Evolutionary conservation across 2,888 invertebrate genomes (phyloP).

Genomic region (Sthenelais limicola): DNA sequence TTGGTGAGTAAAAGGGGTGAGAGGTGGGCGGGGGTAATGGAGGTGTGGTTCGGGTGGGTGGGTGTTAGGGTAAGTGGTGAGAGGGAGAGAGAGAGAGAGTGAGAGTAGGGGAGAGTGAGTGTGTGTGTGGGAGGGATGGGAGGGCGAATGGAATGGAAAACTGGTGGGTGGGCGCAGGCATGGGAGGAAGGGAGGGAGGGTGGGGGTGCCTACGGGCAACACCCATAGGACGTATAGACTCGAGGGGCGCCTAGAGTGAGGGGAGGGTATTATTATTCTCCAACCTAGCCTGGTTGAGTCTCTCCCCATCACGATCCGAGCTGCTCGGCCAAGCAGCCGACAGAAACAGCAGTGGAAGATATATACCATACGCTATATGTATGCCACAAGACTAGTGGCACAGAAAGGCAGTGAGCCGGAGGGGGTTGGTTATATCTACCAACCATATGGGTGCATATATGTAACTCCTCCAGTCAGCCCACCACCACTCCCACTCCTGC

Average conservation of each 20-base stretch:
- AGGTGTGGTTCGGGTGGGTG: too few species aligned
- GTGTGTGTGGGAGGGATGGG: not conserved
- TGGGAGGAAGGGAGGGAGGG: slow-evolving; percentile 3
- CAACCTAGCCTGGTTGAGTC: too few species aligned
- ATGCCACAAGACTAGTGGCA: not conserved
- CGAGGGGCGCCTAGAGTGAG: too few species aligned
- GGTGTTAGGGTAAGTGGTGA: too few species aligned
- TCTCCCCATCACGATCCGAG: too few species aligned
- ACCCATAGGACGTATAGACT: not conserved
- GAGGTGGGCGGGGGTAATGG: not conserved
- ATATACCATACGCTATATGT: too few species aligned
- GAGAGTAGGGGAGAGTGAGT: too few species aligned
- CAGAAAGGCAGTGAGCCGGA: not conserved
- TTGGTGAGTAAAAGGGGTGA: not conserved
- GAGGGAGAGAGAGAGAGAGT: too few species aligned
- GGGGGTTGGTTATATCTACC: slow-evolving; percentile 5
- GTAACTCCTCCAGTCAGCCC: slow-evolving; percentile 1
- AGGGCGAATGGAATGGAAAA: not conserved
- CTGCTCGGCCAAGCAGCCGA: too few species aligned
- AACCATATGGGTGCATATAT: slow-evolving; percentile 33
- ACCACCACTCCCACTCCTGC: not conserved
- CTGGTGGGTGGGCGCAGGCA: not conserved
- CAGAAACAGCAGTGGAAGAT: too few species aligned
- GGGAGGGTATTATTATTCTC: too few species aligned
- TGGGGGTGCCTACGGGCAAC: not conserved